Evolutionary conservation across 2,797 vertebrate genomes (phyloP).

Genomic region (Periophthalmus magnuspinnatus): DNA sequence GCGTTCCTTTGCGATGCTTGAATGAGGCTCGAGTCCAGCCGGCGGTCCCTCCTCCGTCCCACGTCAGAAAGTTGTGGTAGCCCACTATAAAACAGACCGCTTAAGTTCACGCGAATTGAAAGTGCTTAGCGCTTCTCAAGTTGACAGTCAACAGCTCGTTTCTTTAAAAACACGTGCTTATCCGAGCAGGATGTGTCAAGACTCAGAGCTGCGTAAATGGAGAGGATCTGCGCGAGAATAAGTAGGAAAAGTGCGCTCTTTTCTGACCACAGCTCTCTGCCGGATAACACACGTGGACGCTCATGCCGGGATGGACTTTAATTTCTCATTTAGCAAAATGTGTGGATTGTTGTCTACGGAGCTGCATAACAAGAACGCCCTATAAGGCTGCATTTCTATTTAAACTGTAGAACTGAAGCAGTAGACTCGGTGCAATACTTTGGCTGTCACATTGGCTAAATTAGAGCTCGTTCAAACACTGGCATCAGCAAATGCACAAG

Average conservation of each 20-base stretch:
- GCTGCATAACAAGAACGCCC: conserved; percentile 32
- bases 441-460: conserved; percentile 23
- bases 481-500: conserved; percentile 57
- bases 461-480: conserved; percentile 27
- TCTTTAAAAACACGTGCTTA: conserved; percentile 22
- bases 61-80: conserved; percentile 79
- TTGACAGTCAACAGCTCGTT: conserved; percentile 48
- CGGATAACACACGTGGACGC: conserved; percentile 31
- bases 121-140: conserved; percentile 48
- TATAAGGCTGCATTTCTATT: conserved; percentile 24
- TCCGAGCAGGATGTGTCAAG: conserved; percentile 13
- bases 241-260: conserved; percentile 30
- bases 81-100: conserved; percentile 77
- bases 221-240: conserved; percentile 47
- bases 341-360: conserved; percentile 51
- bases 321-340: conserved; percentile 51
- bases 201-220: conserved; percentile 22
- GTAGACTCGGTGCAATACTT: conserved; percentile 1
- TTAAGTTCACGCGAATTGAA: conserved; percentile 50
- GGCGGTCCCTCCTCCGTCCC: conserved; percentile 79
- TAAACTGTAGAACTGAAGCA: not conserved
- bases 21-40: conserved; percentile 20
- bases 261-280: conserved; percentile 31
- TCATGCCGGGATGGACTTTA: conserved; percentile 37
- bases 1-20: conserved; percentile 16